Percentiles rank a stretch among this genome's conserved stretches.
These are phyloP conservation scores for Zapus hudsonius DNA, from an alignment of 2,113 vertebrate species.

Conservation along the genomic window DNA sequence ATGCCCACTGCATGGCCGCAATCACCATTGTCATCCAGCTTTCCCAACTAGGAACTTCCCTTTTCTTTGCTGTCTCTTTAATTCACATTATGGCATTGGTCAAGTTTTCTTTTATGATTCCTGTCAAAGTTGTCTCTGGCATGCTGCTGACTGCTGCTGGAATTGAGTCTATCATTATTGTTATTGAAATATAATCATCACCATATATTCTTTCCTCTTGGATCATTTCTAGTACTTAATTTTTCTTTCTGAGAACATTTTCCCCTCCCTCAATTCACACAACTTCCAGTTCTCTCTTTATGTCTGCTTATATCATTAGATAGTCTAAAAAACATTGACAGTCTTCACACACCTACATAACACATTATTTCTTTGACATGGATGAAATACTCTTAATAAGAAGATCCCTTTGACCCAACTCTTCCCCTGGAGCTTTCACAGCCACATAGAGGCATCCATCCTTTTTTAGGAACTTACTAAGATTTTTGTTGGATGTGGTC, in stretches of 20 bases:
- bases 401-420: not conserved
- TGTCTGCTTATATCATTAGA: not conserved
- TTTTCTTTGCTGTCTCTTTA: not conserved
- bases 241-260: not conserved
- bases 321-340: not conserved
- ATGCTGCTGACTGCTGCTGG: not conserved
- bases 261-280: not conserved
- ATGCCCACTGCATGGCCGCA: rapidly evolving
- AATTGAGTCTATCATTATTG: not conserved
- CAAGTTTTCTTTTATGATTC: not conserved
- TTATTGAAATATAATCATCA: not conserved
- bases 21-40: not conserved
- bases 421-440: not conserved
- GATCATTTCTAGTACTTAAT: not conserved
- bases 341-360: not conserved
- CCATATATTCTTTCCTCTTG: not conserved
- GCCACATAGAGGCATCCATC: not conserved
- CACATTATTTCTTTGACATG: not conserved
- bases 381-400: not conserved
- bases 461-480: not conserved
- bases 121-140: not conserved
- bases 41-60: not conserved
- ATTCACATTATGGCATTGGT: not conserved
- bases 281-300: not conserved
- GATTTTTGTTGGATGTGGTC: not conserved